phyloP scores from a whole-genome alignment of 1,140 invertebrate genomes.

The Psix sp. region DNA sequence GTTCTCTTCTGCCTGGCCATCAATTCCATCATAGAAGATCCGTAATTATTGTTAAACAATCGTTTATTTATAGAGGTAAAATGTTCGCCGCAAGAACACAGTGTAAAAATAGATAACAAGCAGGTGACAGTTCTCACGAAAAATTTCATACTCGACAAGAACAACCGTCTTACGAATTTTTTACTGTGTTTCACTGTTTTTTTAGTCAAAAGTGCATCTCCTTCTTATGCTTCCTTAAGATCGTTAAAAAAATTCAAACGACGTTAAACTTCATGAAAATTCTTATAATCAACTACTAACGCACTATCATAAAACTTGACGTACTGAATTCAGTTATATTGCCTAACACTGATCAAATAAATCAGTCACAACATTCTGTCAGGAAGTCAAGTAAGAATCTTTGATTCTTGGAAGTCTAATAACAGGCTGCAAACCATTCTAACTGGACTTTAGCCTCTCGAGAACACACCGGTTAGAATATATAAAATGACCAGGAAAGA shows the following conservation, averaged over 20 bases:
- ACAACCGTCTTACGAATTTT: not conserved
- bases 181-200: constrained; percentile 1
- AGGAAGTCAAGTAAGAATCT: constrained; percentile 31
- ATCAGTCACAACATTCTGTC: constrained; percentile 26
- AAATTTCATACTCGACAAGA: constrained; percentile 50
- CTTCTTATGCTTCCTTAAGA: constrained; percentile 12
- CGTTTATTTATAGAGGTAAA: constrained; percentile 48
- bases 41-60: constrained; percentile 54
- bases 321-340: constrained; percentile 40
- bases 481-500: not conserved
- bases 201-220: not conserved
- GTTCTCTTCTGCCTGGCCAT: constrained; percentile 57
- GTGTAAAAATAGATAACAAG: constrained; percentile 54
- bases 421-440: constrained; percentile 17
- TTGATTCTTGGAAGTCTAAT: constrained; percentile 35
- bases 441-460: constrained; percentile 16
- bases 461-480: not conserved
- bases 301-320: constrained; percentile 4
- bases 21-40: constrained; percentile 32
- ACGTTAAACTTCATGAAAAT: constrained; percentile 19
- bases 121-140: constrained; percentile 52
- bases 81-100: constrained; percentile 41
- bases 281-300: constrained; percentile 1
- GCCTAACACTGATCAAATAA: constrained; percentile 40
- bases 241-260: constrained; percentile 18